Percentiles rank a stretch among this genome's conserved stretches.
Conservation (phyloP, 2,113 vertebrate genomes). For the Emydura subglobosa region DNA sequence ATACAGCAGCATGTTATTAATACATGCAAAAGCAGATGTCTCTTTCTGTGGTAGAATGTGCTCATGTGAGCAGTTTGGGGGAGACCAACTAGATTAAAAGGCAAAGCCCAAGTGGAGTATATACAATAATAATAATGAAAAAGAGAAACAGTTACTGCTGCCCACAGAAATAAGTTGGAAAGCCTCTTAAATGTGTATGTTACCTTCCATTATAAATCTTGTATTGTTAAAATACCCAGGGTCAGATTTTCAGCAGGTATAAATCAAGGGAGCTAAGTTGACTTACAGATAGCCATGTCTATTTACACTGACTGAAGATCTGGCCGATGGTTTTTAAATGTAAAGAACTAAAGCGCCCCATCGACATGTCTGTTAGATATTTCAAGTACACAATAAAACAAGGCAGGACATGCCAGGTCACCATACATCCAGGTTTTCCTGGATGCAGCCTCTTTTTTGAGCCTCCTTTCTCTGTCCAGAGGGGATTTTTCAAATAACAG, state of each 20-base stretch:
- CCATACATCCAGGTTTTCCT: no score
- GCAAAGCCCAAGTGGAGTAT: not conserved
- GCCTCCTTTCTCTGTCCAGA: no score
- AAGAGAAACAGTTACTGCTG: not conserved
- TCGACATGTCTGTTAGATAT: not conserved
- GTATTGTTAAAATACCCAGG: not conserved
- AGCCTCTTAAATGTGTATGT: not conserved
- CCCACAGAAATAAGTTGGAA: not conserved
- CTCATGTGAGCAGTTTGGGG: constrained; percentile 7
- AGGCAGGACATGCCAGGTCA: not conserved
- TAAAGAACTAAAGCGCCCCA: not conserved
- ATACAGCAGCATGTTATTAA: constrained; percentile 46
- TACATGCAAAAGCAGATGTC: constrained; percentile 54
- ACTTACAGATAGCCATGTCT: not conserved
- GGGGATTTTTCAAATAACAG: no score
- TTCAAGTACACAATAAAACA: not conserved
- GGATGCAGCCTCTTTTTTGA: no score
- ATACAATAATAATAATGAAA: not conserved
- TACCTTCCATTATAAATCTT: not conserved
- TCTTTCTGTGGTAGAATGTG: constrained; percentile 31
- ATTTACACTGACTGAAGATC: not conserved
- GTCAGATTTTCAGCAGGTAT: not conserved
- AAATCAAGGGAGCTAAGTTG: not conserved
- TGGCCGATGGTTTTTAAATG: not conserved
- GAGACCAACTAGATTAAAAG: constrained; percentile 12